Percentiles rank a stretch among this genome's conserved stretches.
phyloP scores from a whole-genome alignment of 2,888 invertebrate genomes.

The Endotricha flammealis region DNA sequence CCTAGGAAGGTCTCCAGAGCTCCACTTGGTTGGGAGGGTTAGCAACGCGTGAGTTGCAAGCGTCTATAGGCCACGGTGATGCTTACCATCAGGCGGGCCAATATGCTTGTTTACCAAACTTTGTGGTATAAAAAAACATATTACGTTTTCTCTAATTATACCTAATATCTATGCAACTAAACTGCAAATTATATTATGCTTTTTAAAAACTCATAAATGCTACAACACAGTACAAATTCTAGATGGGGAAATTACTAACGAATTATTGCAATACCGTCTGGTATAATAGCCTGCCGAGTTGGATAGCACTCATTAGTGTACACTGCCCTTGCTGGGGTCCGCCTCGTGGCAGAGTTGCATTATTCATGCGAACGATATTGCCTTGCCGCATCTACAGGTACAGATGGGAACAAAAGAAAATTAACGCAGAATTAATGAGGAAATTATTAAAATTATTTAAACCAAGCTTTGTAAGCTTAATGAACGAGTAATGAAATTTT shows the following conservation, averaged over 20 bases:
- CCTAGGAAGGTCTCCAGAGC: no score
- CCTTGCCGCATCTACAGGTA: slow-evolving; percentile 50
- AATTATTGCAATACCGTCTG: slow-evolving; percentile 64
- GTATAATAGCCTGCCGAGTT: slow-evolving; percentile 57
- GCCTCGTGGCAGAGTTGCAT: slow-evolving; percentile 59
- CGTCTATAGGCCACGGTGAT: no score
- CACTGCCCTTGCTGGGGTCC: slow-evolving; percentile 48
- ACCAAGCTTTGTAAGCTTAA: neutral
- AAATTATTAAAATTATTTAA: neutral
- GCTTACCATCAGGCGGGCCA: no score
- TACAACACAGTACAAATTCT: slow-evolving; percentile 46
- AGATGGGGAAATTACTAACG: slow-evolving; percentile 70
- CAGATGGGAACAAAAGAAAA: slow-evolving; percentile 17
- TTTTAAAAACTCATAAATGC: slow-evolving; percentile 32
- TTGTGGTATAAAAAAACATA: no score
- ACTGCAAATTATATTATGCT: slow-evolving; percentile 15
- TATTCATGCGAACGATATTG: slow-evolving; percentile 75
- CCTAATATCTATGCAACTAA: no score
- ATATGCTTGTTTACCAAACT: no score
- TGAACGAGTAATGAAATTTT: neutral
- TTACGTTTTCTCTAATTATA: no score
- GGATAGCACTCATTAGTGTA: slow-evolving; percentile 70
- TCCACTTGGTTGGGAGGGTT: no score
- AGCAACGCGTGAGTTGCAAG: no score
- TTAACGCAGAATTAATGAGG: slow-evolving; percentile 13